Percentiles rank a stretch among this genome's conserved stretches.
phyloP scores from a whole-genome alignment of 1,140 invertebrate species.

The Daktulosphaira vitifoliae region DNA sequence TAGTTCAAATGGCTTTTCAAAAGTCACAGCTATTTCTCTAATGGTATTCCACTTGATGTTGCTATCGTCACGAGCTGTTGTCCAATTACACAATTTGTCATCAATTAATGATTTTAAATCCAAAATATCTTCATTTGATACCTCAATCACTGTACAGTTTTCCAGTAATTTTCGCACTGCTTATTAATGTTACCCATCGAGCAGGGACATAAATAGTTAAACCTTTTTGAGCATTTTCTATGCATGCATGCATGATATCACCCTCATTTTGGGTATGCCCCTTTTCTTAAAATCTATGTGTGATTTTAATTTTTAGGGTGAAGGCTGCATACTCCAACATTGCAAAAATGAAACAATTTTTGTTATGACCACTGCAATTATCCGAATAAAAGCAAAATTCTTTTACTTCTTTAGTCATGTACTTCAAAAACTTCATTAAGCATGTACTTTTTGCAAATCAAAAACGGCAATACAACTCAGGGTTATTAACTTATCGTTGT shows the following conservation, averaged over 20 bases:
- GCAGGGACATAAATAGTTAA: not conserved
- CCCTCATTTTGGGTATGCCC: not conserved
- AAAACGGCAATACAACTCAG: not conserved
- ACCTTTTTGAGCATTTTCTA: conserved; percentile 2
- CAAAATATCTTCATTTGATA: conserved; percentile 5
- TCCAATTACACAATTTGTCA: too few relatives aligned
- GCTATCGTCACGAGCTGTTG: not conserved
- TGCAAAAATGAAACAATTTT: not conserved
- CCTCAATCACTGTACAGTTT: not conserved
- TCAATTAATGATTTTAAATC: not conserved
- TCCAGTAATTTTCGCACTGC: conserved; percentile 13
- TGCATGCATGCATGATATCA: not conserved
- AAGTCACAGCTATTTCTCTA: not conserved
- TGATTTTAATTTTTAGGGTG: not conserved
- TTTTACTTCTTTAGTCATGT: not conserved
- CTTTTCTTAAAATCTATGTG: not conserved
- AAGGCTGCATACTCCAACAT: not conserved
- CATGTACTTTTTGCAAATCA: conserved; percentile 1
- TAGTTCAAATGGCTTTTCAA: not conserved
- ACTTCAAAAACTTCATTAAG: not conserved
- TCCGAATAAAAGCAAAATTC: conserved; percentile 6
- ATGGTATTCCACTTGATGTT: not conserved
- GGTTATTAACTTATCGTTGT: not conserved
- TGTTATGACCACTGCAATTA: not conserved
- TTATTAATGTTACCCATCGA: conserved; percentile 8